Conservation (phyloP, 2,797 vertebrate genomes). For the Enteromius unitaeniatus region DNA sequence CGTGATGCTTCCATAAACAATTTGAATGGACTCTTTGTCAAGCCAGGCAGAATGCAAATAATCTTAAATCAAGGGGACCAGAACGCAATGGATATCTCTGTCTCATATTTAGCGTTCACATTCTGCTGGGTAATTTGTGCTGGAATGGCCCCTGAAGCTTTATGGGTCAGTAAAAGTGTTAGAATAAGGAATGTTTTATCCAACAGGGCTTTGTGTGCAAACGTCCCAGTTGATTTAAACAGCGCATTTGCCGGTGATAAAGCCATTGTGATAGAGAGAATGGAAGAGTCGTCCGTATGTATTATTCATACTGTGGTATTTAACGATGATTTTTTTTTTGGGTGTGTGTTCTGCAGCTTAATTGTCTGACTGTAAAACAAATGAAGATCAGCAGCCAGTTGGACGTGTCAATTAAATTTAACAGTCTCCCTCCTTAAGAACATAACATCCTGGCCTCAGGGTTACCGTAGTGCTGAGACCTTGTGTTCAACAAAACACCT, state of each 20-base stretch:
- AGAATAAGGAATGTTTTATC: constrained; percentile 70
- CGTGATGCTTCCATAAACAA: constrained; percentile 82
- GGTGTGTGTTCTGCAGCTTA: constrained; percentile 60
- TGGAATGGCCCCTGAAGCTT: constrained; percentile 72
- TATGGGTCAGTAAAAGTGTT: constrained; percentile 76
- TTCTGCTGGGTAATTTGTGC: constrained; percentile 76
- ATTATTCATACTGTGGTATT: constrained; percentile 64
- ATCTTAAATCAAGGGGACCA: constrained; percentile 77
- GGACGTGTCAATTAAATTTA: constrained; percentile 63
- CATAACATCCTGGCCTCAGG: constrained; percentile 55
- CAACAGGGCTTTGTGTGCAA: constrained; percentile 52
- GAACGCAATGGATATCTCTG: constrained; percentile 64
- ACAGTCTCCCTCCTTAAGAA: constrained; percentile 56
- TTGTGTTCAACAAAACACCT: constrained; percentile 57
- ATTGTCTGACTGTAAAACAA: constrained; percentile 61
- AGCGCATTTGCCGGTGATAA: constrained; percentile 59
- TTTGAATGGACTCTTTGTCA: constrained; percentile 77
- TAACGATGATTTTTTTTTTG: constrained; percentile 63
- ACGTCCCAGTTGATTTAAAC: constrained; percentile 62
- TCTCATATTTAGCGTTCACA: constrained; percentile 65
- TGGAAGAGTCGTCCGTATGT: constrained; percentile 53
- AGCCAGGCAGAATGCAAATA: constrained; percentile 73
- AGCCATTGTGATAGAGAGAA: constrained; percentile 61
- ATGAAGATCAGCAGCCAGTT: constrained; percentile 59
- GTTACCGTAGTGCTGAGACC: constrained; percentile 38